Conservation (phyloP, 2,797 vertebrate species). For the Craterocephalus amniculus region DNA sequence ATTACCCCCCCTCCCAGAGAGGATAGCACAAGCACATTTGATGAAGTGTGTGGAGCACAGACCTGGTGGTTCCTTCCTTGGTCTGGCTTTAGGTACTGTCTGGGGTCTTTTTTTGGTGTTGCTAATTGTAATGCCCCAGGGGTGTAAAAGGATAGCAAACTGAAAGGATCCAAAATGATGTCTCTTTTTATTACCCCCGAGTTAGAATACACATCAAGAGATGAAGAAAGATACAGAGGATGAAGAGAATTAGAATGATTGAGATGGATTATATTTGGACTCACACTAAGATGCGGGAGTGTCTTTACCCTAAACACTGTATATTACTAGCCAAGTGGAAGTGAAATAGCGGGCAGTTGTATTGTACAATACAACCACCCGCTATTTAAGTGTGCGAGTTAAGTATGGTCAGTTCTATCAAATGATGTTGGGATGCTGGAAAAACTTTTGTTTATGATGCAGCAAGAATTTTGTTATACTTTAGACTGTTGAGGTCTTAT, state of each 20-base stretch:
- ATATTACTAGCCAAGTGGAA: slow-evolving; percentile 3
- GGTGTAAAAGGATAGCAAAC: slow-evolving; percentile 6
- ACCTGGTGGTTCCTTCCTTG: slow-evolving; percentile 27
- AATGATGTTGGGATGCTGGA: too few species aligned
- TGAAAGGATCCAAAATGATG: slow-evolving; percentile 39
- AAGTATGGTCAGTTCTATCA: background rate
- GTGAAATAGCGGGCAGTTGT: background rate
- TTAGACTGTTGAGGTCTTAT: background rate
- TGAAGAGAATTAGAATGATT: slow-evolving; percentile 6
- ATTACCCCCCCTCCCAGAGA: slow-evolving; percentile 54
- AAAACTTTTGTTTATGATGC: background rate
- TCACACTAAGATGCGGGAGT: slow-evolving; percentile 2
- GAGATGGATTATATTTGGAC: slow-evolving; percentile 15
- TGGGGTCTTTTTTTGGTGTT: slow-evolving; percentile 40
- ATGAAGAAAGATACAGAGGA: slow-evolving; percentile 18
- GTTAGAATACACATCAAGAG: slow-evolving; percentile 24
- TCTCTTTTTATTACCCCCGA: slow-evolving; percentile 32
- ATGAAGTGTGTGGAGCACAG: slow-evolving; percentile 31
- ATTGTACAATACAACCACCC: too few species aligned
- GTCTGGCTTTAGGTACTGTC: slow-evolving; percentile 24
- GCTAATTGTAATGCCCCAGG: slow-evolving; percentile 13
- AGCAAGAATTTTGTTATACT: background rate
- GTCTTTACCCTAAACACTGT: background rate
- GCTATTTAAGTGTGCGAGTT: too few species aligned
- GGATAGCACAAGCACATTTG: slow-evolving; percentile 51